Percentiles rank a stretch among this genome's conserved stretches.
Evolutionary conservation across 2,888 invertebrate genomes (phyloP).

Genomic region (Agonum fuliginosum): DNA sequence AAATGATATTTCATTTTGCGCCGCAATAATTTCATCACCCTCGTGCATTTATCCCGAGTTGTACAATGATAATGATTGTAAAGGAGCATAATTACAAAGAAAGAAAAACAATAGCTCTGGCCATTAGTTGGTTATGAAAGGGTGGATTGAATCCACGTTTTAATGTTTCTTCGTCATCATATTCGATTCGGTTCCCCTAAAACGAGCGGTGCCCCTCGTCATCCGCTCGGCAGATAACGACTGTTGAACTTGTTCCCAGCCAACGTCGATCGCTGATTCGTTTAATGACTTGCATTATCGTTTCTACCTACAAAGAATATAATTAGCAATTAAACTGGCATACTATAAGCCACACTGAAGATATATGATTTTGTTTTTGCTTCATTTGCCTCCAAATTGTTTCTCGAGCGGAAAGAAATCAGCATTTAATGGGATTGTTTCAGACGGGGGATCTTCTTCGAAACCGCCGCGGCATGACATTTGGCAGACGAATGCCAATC

Average conservation of each 20-base stretch:
- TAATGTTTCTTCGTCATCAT: conserved; percentile 32
- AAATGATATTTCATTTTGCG: too few species aligned
- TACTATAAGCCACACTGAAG: conserved; percentile 41
- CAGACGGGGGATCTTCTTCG: background rate
- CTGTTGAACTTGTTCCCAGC: conserved; percentile 14
- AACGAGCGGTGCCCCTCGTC: background rate
- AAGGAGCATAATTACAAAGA: conserved; percentile 22
- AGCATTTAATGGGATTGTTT: background rate
- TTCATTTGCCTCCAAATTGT: conserved; percentile 36
- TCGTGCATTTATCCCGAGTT: too few species aligned
- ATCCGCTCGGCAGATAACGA: conserved; percentile 38
- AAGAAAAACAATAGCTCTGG: conserved; percentile 1
- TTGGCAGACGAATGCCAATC: background rate
- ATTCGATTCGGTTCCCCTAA: conserved; percentile 29
- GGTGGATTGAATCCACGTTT: conserved; percentile 18
- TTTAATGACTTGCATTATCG: conserved; percentile 52
- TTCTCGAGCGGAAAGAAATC: conserved; percentile 39
- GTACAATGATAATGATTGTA: too few species aligned
- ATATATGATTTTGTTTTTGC: conserved; percentile 45
- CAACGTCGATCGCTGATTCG: conserved; percentile 40
- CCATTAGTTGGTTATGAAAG: conserved; percentile 21
- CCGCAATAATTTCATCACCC: too few species aligned
- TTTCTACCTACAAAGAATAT: conserved; percentile 50
- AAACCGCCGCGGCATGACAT: background rate
- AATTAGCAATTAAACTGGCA: conserved; percentile 51